Evolutionary conservation across 2,797 vertebrate genomes (phyloP).

Genomic region (Poeciliopsis turneri): DNA sequence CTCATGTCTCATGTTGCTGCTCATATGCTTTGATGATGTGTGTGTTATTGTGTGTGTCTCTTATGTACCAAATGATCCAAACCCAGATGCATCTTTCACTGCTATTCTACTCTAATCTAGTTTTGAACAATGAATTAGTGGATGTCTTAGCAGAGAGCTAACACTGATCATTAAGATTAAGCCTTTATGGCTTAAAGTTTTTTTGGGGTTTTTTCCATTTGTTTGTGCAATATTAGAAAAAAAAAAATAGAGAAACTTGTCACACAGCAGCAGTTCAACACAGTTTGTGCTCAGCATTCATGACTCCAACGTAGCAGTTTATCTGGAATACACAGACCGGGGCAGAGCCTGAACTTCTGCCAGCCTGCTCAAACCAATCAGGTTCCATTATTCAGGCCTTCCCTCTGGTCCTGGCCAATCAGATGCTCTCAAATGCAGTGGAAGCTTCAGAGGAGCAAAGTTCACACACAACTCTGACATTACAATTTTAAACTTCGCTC

Average conservation of each 20-base stretch:
- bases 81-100: neutral
- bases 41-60: neutral
- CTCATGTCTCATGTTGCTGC: neutral
- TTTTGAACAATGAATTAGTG: neutral
- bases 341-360: neutral
- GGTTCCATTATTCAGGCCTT: neutral
- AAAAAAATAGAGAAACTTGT: neutral
- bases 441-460: neutral
- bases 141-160: neutral
- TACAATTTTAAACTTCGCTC: neutral
- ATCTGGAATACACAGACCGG: slow-evolving; percentile 4
- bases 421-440: neutral
- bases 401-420: slow-evolving; percentile 50
- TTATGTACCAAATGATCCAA: neutral
- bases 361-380: slow-evolving; percentile 47
- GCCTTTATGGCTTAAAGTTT: neutral
- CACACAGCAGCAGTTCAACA: neutral
- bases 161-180: neutral
- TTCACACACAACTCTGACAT: neutral
- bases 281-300: neutral
- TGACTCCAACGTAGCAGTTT: neutral
- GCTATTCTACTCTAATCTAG: neutral
- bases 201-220: neutral
- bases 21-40: neutral
- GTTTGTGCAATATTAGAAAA: neutral